Base-by-base conservation (phyloP, 2,888 invertebrate genomes). In the Tromatobia lineatoria region DNA sequence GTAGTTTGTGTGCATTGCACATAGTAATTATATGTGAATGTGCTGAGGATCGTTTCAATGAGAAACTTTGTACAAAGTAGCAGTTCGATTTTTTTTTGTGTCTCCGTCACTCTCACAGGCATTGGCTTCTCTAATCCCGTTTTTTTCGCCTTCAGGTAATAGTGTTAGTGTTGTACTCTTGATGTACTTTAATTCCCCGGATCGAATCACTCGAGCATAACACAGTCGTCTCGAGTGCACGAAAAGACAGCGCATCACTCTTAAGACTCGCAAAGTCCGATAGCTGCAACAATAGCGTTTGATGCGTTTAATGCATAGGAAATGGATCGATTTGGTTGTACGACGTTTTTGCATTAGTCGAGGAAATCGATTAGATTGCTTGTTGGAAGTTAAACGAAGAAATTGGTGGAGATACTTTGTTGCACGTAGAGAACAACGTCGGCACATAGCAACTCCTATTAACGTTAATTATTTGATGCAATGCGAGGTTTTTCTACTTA, bases 1-100 rank as follows among this genome's bases (percentile, higher is more conserved):
- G 78, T 66, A 59, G 75, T 57, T 29, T 76, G 76, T 52, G 50
- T 66, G 67, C 38, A 50, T 52, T 25, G 45, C 67, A 67, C 34
- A 70, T 25, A 29, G 34, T 25, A 38, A 34, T n/a, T 50, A 59
- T 69, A 75, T 42, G 66, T 50, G 38, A 10, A 42, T 8, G 61
- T 34, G 64, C 42, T 38, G 20, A 2, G 25, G 11, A 38, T 18
- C 50, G 34, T 34, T 45, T 7, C 45, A 38, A 64, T 52, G 74
- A 64, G 74, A 74, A 64, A 54, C 11, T 47, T 50, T 64, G 67
- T 67, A 67, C 67, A 1, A 0, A 47, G 47, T 20, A 38, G 64
- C 64, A 38, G n/a, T n/a, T n/a, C 7, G 29, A n/a, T 29, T 34
- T 6, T 18, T 61, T 38, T 61, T 18, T 18, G 6, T 34, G 34